Percentiles rank a stretch among this genome's conserved stretches.
phyloP scores from a whole-genome alignment of 1,140 invertebrate genomes.

The Penaeus chinensis region DNA sequence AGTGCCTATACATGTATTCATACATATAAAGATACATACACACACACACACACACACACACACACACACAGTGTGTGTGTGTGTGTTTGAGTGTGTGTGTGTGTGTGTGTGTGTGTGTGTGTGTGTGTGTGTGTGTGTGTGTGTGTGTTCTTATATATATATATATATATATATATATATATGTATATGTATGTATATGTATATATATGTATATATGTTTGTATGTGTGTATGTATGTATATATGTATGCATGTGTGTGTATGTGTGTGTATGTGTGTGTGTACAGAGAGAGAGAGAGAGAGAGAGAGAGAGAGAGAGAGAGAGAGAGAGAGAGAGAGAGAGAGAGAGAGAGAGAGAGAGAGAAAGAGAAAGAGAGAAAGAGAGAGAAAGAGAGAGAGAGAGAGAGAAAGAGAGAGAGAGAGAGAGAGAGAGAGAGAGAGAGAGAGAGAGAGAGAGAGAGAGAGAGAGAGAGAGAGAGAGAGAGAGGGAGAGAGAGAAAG shows the following conservation, averaged over 20 bases:
- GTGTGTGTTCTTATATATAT: neutral
- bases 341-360: neutral
- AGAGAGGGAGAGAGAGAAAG: slow-evolving; percentile 11
- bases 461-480: slow-evolving; percentile 21
- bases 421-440: slow-evolving; percentile 9
- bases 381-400: slow-evolving; percentile 3
- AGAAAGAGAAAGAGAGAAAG: slow-evolving; percentile 9
- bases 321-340: neutral
- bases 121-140: neutral
- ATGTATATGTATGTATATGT: neutral
- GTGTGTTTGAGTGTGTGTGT: neutral
- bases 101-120: neutral
- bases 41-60: too few relatives aligned
- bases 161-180: slow-evolving; percentile 8
- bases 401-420: slow-evolving; percentile 9
- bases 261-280: neutral
- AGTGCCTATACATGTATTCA: neutral
- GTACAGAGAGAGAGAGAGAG: too few relatives aligned
- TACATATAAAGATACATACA: neutral
- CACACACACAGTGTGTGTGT: neutral
- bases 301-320: neutral
- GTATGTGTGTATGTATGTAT: neutral
- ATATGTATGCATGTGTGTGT: neutral
- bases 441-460: slow-evolving; percentile 17
- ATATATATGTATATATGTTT: neutral